Percentiles rank a stretch among this genome's conserved stretches.
These are phyloP conservation scores for Tamandua tetradactyla DNA, from an alignment of 2,797 vertebrate genomes.

Conservation along the genomic window DNA sequence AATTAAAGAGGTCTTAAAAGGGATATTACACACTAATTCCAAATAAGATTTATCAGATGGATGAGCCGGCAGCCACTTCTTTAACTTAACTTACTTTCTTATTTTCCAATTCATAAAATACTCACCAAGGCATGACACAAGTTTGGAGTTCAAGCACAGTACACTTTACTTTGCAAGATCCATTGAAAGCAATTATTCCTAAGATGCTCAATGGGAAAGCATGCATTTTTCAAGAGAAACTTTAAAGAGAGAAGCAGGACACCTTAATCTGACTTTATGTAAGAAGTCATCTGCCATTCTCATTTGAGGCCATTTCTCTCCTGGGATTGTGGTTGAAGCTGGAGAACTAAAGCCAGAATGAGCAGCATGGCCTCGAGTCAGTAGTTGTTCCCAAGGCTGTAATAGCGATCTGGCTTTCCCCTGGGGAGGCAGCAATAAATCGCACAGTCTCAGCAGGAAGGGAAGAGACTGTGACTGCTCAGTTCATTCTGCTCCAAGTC, in stretches of 20 bases:
- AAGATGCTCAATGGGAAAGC: background rate
- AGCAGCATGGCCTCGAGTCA: background rate
- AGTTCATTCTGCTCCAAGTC: background rate
- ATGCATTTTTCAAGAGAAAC: constrained; percentile 6
- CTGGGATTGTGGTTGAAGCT: background rate
- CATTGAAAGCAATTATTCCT: constrained; percentile 44
- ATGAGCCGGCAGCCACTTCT: constrained; percentile 37
- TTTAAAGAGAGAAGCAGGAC: constrained; percentile 43
- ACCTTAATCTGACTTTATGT: constrained; percentile 46
- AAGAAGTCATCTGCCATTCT: constrained; percentile 8
- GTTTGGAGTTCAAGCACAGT: background rate
- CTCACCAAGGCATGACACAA: constrained; percentile 54
- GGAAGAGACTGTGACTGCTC: background rate
- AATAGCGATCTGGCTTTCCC: background rate
- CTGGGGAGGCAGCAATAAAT: background rate
- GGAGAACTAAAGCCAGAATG: background rate
- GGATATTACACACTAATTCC: background rate
- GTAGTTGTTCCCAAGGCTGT: background rate
- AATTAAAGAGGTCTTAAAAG: constrained; percentile 66
- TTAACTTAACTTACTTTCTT: constrained; percentile 60
- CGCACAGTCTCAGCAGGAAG: background rate
- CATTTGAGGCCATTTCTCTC: constrained; percentile 20
- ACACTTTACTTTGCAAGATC: constrained; percentile 51
- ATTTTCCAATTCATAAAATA: constrained; percentile 73
- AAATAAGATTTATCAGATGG: constrained; percentile 67